Base-by-base conservation (phyloP, 2,113 vertebrate genomes). In the Podocnemis expansa region DNA sequence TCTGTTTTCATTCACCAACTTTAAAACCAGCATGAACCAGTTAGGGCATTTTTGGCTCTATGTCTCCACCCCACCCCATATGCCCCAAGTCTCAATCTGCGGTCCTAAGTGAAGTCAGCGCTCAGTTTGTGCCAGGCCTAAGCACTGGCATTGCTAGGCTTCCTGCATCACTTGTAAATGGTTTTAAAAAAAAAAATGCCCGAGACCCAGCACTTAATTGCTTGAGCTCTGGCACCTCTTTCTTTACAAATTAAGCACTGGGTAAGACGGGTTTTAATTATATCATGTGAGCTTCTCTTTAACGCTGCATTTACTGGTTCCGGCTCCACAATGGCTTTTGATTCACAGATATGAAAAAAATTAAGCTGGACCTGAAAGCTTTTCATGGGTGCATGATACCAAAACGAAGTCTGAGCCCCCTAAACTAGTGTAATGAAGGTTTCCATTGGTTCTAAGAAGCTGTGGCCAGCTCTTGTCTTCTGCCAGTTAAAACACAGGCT, bases 391-490 rank as follows among this genome's bases (percentile, higher is more conserved):
- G 9, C 27, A 29, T 51, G 78, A 67, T 34, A 16, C 29, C 31
- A 85, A 41, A n/a, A 31, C 29, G 38, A 34, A 49, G 8, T 29
- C 10, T 4, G 63, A 84, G 10, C 79, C 82, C 4, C 75, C 73
- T n/a, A 56, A 88, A 93, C 85, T 67, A 29, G 4, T 58, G 56
- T 58, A 67, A 29, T 27, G 25, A 75, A 43, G 41, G 25, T 76
- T 27, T 45, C 73, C 13, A 14, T 76, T 76, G 27, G 73, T 43
- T 41, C 41, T 43, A 75, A 67, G 49, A 78, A 60, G 5, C 31
- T 25, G 4, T 17, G 6, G 73, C 56, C 89, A 94, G 78, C 95
- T 96, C 93, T 96, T 87, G 91, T 89, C 94, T 89, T 22, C 75
- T 17, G 90, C 63, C 90, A 94, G 41, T 90, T 89, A 90, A 87